A percentile compares a stretch with the other conserved stretches of the same genome.
These are phyloP conservation scores for Ostrea edulis DNA, from an alignment of 1,140 invertebrate species.

Conservation along the genomic window DNA sequence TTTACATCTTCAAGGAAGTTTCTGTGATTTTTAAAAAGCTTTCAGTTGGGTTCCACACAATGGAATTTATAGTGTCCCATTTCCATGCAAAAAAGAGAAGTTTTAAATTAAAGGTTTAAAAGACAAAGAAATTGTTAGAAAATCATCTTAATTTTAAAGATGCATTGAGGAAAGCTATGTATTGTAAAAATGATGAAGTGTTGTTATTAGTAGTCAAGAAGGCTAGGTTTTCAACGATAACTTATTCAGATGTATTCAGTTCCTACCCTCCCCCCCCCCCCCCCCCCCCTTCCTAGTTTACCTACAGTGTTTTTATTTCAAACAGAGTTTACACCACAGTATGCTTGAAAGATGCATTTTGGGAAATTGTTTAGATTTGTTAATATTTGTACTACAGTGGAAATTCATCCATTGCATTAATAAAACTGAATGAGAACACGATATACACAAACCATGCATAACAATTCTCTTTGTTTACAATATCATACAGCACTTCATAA, in stretches of 20 bases:
- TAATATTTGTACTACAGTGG: neutral
- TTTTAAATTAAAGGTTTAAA: neutral
- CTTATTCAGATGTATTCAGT: neutral
- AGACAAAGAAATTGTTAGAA: neutral
- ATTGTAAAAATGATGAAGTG: neutral
- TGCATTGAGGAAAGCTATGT: neutral
- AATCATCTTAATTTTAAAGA: neutral
- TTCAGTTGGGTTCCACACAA: no score
- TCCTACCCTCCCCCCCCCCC: neutral
- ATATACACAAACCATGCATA: slow-evolving; percentile 10
- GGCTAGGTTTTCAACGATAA: neutral
- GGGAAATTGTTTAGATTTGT: neutral
- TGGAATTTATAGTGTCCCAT: neutral
- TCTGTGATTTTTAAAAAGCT: neutral
- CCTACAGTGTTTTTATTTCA: neutral
- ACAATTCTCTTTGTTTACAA: neutral
- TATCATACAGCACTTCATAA: neutral
- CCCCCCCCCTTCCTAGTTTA: no score
- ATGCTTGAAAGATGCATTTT: neutral
- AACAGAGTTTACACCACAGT: neutral
- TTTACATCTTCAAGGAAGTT: neutral
- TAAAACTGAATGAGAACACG: neutral
- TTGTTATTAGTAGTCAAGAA: neutral
- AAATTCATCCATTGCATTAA: neutral
- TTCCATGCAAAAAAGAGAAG: neutral